Evolutionary conservation across 2,888 invertebrate species (phyloP).

Genomic region (Autographa gamma): DNA sequence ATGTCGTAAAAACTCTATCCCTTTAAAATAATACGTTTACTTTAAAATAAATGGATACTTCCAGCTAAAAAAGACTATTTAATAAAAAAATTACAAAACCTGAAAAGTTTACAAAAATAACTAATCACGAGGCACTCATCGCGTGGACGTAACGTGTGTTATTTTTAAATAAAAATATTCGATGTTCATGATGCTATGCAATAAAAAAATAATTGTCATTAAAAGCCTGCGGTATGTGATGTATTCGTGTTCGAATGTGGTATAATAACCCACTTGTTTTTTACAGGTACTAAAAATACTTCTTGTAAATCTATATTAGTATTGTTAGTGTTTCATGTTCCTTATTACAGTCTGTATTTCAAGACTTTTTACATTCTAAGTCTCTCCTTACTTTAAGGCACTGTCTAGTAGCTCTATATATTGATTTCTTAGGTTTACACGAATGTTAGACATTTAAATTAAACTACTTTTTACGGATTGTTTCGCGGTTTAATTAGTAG

Average conservation of each 20-base stretch:
- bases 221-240: conserved; percentile 32
- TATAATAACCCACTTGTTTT: conserved; percentile 30
- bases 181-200: conserved; percentile 39
- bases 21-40: too few relatives aligned
- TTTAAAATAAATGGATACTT: too few relatives aligned
- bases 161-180: conserved; percentile 24
- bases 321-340: background rate
- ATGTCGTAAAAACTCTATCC: too few relatives aligned
- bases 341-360: too few relatives aligned
- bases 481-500: too few relatives aligned
- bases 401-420: too few relatives aligned
- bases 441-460: too few relatives aligned
- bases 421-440: too few relatives aligned
- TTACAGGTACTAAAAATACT: background rate
- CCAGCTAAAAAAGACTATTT: background rate
- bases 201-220: conserved; percentile 52
- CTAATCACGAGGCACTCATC: background rate
- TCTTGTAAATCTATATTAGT: background rate
- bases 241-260: conserved; percentile 6
- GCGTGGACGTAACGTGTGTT: conserved; percentile 17
- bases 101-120: background rate
- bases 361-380: too few relatives aligned
- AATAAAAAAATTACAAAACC: too few relatives aligned
- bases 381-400: too few relatives aligned
- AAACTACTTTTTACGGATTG: too few relatives aligned